Conservation (phyloP, 2,888 invertebrate species). For the Drosophila formosana region DNA sequence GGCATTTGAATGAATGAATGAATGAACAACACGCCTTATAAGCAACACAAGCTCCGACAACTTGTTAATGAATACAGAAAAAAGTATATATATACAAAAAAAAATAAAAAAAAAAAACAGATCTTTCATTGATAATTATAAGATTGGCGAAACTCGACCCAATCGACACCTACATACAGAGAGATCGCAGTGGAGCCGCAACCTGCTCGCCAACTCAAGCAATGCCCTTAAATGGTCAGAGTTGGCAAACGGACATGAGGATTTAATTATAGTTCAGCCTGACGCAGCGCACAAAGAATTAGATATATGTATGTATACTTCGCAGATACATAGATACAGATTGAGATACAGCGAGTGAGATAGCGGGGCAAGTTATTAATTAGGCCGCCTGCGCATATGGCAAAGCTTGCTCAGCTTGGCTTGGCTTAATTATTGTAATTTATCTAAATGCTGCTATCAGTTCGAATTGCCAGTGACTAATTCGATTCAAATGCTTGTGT, state of each 20-base stretch:
- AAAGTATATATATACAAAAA: not conserved
- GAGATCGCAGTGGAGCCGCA: slow-evolving; percentile 9
- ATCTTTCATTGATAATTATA: slow-evolving; percentile 76
- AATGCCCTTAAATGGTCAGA: slow-evolving; percentile 72
- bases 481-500: slow-evolving; percentile 29
- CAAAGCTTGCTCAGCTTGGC: slow-evolving; percentile 6
- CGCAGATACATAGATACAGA: slow-evolving; percentile 6
- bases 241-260: slow-evolving; percentile 40
- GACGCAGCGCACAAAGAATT: slow-evolving; percentile 24
- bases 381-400: slow-evolving; percentile 71
- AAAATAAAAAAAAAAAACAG: slow-evolving; percentile 37
- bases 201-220: slow-evolving; percentile 49
- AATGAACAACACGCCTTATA: slow-evolving; percentile 57
- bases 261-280: slow-evolving; percentile 51
- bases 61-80: slow-evolving; percentile 69
- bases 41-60: slow-evolving; percentile 52
- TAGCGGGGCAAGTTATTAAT: slow-evolving; percentile 60
- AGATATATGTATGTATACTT: slow-evolving; percentile 14
- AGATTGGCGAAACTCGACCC: slow-evolving; percentile 54
- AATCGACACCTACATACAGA: slow-evolving; percentile 46
- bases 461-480: slow-evolving; percentile 50
- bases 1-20: slow-evolving; percentile 63
- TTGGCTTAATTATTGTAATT: slow-evolving; percentile 74
- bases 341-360: slow-evolving; percentile 14
- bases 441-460: slow-evolving; percentile 70